A percentile compares a stretch with the other conserved stretches of the same genome.
Conservation (phyloP, 2,797 vertebrate genomes). For the Onychomys torridus region DNA sequence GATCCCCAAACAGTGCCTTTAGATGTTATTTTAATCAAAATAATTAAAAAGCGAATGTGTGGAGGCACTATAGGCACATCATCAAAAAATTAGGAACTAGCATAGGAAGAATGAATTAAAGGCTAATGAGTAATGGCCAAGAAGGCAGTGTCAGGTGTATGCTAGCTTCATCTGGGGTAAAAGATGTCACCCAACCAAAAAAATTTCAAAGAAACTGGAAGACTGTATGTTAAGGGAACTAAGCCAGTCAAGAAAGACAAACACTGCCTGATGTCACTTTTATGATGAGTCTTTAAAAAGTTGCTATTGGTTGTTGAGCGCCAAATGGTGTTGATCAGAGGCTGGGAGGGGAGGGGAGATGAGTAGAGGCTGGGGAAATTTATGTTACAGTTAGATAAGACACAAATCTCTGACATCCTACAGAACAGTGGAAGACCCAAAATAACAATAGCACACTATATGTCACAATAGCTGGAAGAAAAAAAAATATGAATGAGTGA, state of each 20-base stretch:
- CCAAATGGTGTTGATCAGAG: background rate
- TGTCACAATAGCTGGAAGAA: background rate
- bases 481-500: background rate
- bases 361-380: background rate
- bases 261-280: background rate
- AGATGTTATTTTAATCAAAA: background rate
- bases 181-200: background rate
- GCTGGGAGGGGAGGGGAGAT: fast-evolving
- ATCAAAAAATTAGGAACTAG: slow-evolving; percentile 27
- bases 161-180: background rate
- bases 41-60: background rate
- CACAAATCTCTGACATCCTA: background rate
- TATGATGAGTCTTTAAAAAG: background rate
- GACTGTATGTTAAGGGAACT: background rate
- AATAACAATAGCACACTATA: background rate
- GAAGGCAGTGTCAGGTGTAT: background rate
- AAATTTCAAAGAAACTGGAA: background rate
- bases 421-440: background rate
- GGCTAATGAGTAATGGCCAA: background rate
- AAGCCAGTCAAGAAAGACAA: background rate
- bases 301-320: background rate
- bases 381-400: background rate
- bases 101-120: slow-evolving; percentile 1
- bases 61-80: background rate
- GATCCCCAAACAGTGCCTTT: background rate